Base-by-base conservation (phyloP, 2,113 vertebrate species). In the Labrus mixtus region DNA sequence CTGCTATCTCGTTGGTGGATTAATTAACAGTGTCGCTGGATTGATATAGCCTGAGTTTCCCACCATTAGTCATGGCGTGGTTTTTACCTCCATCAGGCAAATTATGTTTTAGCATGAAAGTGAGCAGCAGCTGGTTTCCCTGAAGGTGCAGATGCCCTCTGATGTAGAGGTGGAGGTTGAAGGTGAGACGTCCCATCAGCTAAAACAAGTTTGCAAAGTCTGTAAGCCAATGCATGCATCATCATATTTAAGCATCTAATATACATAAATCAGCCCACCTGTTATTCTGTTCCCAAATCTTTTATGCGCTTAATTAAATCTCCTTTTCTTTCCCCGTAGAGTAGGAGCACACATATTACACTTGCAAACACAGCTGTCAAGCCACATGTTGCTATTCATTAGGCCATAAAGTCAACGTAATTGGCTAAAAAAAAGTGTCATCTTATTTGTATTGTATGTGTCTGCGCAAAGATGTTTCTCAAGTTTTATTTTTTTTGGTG, bases 1-100 rank as follows among this genome's bases (percentile, higher is more conserved):
- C 83, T 68, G 78, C 78, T 90, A 92, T 92, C 88, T 82, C 70
- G 16, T 87, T 80, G 29, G 75, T 39, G 82, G 87, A 92, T 86
- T 90, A 87, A 92, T 93, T 89, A 92, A 87, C 66, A 63, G 57
- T 54, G 73, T 54, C 39, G 36, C 58, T 77, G 51, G 83, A 90
- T 85, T 86, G 82, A 90, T 92, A 81, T 33, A 62, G 76, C 72
- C 68, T 67, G 29, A 82, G 88, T 88, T 88, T 84, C 56, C 73
- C 74, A 23, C 76, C 87, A 84, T 91, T 87, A 72, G 69, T 90
- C 85, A 77, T 51, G 56, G 71, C 39, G 20, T 68, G 71, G 15
- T 60, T 67, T 67, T 76, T 20, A 55, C 58, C 62, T 78, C 37
- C 60, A 76, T 58, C 76, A 19, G 29, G 41, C 25, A 20, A 53